A percentile compares a stretch with the other conserved stretches of the same genome.
Conservation (phyloP, 2,888 invertebrate genomes). For the Megalurothrips usitatus region DNA sequence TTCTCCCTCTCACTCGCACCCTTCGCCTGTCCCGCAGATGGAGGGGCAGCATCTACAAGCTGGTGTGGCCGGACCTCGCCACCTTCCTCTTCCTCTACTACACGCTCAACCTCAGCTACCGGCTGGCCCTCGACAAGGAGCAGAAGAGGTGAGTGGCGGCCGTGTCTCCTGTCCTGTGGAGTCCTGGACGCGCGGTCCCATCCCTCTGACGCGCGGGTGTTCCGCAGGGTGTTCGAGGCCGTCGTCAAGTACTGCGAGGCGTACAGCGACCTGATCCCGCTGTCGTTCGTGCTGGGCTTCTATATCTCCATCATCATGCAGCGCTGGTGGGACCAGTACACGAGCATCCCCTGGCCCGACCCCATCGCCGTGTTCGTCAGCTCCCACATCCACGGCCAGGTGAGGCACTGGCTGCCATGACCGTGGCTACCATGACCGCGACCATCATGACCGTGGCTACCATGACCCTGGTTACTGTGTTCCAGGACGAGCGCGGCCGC, state of each 20-base stretch:
- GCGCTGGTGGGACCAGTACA: slow-evolving; percentile 88
- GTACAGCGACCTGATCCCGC: slow-evolving; percentile 81
- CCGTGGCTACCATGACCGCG: slow-evolving; percentile 1
- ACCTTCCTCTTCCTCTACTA: slow-evolving; percentile 77
- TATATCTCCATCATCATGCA: slow-evolving; percentile 90
- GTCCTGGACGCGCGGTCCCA: too few species aligned
- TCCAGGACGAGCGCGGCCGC: slow-evolving; percentile 69
- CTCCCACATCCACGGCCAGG: slow-evolving; percentile 74
- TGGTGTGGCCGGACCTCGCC: slow-evolving; percentile 84
- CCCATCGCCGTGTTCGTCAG: slow-evolving; percentile 81
- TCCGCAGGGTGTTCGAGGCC: slow-evolving; percentile 70
- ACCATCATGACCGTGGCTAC: neutral
- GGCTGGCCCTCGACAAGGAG: slow-evolving; percentile 60
- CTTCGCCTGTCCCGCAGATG: slow-evolving; percentile 62
- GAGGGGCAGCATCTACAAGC: slow-evolving; percentile 91
- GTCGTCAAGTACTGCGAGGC: slow-evolving; percentile 79
- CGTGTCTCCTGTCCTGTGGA: too few species aligned
- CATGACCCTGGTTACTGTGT: slow-evolving; percentile 14
- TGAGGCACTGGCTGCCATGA: slow-evolving; percentile 33
- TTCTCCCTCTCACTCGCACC: neutral
- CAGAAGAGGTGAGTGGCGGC: slow-evolving; percentile 65
- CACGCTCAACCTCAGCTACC: slow-evolving; percentile 70
- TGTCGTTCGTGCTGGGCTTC: slow-evolving; percentile 91
- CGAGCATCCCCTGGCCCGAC: slow-evolving; percentile 79
- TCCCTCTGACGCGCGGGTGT: slow-evolving; percentile 27